These are phyloP conservation scores for Dynastes tityus DNA, from an alignment of 2,888 invertebrate genomes.

Conservation along the genomic window DNA sequence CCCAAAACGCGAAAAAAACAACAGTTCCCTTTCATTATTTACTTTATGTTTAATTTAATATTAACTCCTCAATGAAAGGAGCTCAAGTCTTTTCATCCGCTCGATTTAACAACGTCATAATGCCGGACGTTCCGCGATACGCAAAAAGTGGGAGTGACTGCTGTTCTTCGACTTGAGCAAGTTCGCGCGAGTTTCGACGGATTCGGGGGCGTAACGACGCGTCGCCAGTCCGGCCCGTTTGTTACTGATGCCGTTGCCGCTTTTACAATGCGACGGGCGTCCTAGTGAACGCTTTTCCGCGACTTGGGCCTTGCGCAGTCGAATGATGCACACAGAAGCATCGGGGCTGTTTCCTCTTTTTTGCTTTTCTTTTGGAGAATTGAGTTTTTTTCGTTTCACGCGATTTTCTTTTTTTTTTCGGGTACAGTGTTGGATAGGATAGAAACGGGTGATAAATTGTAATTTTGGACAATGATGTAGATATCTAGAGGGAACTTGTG, in stretches of 20 bases:
- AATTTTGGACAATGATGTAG: neutral
- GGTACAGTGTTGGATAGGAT: no score
- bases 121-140: neutral
- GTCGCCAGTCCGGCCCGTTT: slow-evolving; percentile 56
- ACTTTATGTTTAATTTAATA: no score
- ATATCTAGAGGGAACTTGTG: neutral
- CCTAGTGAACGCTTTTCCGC: neutral
- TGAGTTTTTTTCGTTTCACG: neutral
- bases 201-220: slow-evolving; percentile 40
- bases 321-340: neutral
- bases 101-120: neutral
- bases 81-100: no score
- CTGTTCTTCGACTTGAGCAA: neutral
- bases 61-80: no score
- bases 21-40: neutral
- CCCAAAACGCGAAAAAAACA: neutral
- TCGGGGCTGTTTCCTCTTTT: neutral
- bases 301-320: slow-evolving; percentile 33
- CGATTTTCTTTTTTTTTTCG: no score
- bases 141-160: slow-evolving; percentile 33
- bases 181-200: slow-evolving; percentile 51
- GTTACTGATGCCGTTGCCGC: slow-evolving; percentile 60
- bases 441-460: neutral
- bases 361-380: no score
- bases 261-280: slow-evolving; percentile 56